Evolutionary conservation across 2,888 invertebrate genomes (phyloP).

Genomic region (Andrena marginata): DNA sequence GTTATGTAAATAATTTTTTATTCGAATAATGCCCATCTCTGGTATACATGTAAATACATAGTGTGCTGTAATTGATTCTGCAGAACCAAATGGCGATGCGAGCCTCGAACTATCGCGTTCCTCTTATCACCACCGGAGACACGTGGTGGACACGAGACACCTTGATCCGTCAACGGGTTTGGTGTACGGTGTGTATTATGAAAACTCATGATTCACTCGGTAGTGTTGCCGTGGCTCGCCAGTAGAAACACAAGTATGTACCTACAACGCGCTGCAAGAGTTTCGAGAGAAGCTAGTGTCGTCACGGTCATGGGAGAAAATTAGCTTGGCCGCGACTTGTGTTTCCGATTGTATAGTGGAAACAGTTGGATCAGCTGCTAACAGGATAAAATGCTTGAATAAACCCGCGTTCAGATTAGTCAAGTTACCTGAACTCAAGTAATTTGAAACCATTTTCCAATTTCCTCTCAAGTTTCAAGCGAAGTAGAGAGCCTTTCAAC

Average conservation of each 20-base stretch:
- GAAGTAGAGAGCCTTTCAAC: too few relatives aligned
- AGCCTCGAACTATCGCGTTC: background rate
- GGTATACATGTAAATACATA: background rate
- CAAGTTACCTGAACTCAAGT: too few relatives aligned
- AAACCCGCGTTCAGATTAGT: too few relatives aligned
- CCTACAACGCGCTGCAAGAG: constrained; percentile 1
- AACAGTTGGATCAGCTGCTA: constrained; percentile 65
- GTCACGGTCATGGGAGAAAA: constrained; percentile 44
- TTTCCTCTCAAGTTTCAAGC: too few relatives aligned
- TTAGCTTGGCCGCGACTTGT: constrained; percentile 35
- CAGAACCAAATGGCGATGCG: background rate
- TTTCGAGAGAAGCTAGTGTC: constrained; percentile 39
- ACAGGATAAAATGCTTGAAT: background rate
- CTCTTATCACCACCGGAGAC: background rate
- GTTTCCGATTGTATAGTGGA: constrained; percentile 70
- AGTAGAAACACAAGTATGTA: background rate
- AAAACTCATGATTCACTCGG: too few relatives aligned
- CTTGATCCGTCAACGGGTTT: background rate
- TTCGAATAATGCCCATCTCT: too few relatives aligned
- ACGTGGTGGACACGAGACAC: background rate
- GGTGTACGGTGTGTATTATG: background rate
- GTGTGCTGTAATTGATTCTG: background rate
- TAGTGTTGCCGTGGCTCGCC: too few relatives aligned
- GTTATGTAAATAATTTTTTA: too few relatives aligned
- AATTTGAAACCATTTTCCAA: too few relatives aligned